These are phyloP conservation scores for Dascyllus trimaculatus DNA, from an alignment of 2,113 vertebrate genomes.

Conservation along the genomic window DNA sequence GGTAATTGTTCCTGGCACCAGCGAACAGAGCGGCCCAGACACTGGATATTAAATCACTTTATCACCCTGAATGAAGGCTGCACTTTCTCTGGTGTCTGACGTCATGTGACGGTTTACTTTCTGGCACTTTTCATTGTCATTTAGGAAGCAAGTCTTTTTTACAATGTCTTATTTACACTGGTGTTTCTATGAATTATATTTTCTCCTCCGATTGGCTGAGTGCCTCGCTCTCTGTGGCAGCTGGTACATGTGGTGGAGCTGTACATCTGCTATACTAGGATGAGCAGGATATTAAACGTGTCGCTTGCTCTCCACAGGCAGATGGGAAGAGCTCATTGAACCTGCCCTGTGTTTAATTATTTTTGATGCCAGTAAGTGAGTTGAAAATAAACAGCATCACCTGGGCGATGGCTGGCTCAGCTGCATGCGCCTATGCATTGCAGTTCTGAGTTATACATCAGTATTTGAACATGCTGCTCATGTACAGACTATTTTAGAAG, in stretches of 20 bases:
- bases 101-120: slow-evolving; percentile 37
- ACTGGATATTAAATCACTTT: slow-evolving; percentile 76
- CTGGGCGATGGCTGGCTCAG: slow-evolving; percentile 13
- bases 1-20: slow-evolving; percentile 74
- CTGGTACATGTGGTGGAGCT: neutral
- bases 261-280: slow-evolving; percentile 42
- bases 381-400: slow-evolving; percentile 47
- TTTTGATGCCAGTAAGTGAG: slow-evolving; percentile 43
- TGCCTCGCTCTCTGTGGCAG: slow-evolving; percentile 18
- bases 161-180: slow-evolving; percentile 6
- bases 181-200: slow-evolving; percentile 32
- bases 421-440: neutral
- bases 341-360: slow-evolving; percentile 43
- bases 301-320: slow-evolving; percentile 35
- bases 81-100: slow-evolving; percentile 44
- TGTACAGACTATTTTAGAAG: neutral
- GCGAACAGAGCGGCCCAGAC: slow-evolving; percentile 69
- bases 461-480: slow-evolving; percentile 10
- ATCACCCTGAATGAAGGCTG: slow-evolving; percentile 68
- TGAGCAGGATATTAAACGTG: slow-evolving; percentile 50
- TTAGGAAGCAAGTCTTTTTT: slow-evolving; percentile 23
- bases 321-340: slow-evolving; percentile 39
- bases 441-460: neutral
- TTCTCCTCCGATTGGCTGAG: slow-evolving; percentile 32
- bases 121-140: slow-evolving; percentile 51